These are phyloP conservation scores for Oppia nitens DNA, from an alignment of 1,140 invertebrate species.

Conservation along the genomic window DNA sequence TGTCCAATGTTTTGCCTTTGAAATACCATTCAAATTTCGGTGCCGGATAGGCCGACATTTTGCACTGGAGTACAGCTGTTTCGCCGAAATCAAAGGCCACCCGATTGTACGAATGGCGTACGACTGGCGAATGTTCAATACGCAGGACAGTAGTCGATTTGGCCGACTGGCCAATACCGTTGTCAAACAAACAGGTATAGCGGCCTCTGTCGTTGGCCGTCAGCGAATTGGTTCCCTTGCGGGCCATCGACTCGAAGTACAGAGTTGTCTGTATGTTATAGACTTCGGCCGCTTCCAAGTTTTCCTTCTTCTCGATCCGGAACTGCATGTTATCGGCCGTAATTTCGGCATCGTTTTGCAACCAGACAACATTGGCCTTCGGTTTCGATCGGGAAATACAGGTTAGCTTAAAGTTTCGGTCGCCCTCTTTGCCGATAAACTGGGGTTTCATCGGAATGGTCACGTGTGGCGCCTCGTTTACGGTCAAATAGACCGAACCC, in stretches of 20 bases:
- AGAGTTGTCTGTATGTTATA: constrained; percentile 65
- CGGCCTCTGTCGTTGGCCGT: constrained; percentile 64
- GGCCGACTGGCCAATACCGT: constrained; percentile 65
- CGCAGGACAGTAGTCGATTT: constrained; percentile 17
- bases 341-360: constrained; percentile 64
- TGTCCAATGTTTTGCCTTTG: constrained; percentile 38
- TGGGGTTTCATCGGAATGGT: constrained; percentile 56
- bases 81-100: constrained; percentile 69
- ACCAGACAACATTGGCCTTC: constrained; percentile 59
- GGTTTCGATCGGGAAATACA: constrained; percentile 76
- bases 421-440: constrained; percentile 43
- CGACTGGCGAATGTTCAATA: constrained; percentile 57
- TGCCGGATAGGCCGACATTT: constrained; percentile 74
- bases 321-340: constrained; percentile 42
- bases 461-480: constrained; percentile 64
- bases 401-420: constrained; percentile 55
- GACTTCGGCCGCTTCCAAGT: constrained; percentile 47
- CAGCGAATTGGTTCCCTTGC: constrained; percentile 30
- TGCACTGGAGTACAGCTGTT: constrained; percentile 63
- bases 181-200: constrained; percentile 72
- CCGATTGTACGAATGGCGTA: constrained; percentile 64
- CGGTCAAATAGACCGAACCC: constrained; percentile 59
- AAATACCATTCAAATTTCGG: constrained; percentile 82
- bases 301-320: constrained; percentile 55
- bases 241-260: constrained; percentile 55